Conservation (phyloP, 2,888 invertebrate species). For the Sphaerophoria taeniata region DNA sequence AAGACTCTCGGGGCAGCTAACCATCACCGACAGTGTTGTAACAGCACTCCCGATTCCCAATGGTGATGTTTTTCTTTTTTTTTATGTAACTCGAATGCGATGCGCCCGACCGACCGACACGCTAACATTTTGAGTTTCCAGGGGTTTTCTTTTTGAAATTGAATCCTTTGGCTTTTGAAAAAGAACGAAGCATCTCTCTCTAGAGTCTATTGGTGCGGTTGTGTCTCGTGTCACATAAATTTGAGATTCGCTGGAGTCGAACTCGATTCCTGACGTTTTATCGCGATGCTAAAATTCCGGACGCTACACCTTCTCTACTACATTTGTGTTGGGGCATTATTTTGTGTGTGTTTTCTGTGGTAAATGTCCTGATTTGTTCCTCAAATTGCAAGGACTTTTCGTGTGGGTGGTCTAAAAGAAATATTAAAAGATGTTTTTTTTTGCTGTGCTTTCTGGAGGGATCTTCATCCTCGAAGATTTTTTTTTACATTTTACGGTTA, state of each 20-base stretch:
- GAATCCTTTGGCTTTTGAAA: slow-evolving; percentile 40
- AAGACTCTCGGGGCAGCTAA: slow-evolving; percentile 17
- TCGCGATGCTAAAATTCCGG: slow-evolving; percentile 18
- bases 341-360: not conserved
- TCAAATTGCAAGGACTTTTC: slow-evolving; percentile 16
- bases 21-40: slow-evolving; percentile 22
- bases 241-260: slow-evolving; percentile 37
- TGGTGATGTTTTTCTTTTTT: slow-evolving; percentile 36
- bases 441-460: not conserved
- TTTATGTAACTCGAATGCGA: slow-evolving; percentile 19
- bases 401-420: not conserved
- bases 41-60: slow-evolving; percentile 9
- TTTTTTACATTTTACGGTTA: slow-evolving; percentile 31
- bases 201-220: not conserved
- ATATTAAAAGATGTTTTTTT: not conserved
- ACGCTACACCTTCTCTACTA: slow-evolving; percentile 7
- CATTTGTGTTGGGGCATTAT: not conserved
- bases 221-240: slow-evolving; percentile 52
- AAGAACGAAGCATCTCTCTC: not conserved
- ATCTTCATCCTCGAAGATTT: no score
- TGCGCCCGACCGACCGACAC: not conserved
- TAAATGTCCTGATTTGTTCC: slow-evolving; percentile 21
- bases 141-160: slow-evolving; percentile 45
- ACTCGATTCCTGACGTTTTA: slow-evolving; percentile 45
- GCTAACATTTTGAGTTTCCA: slow-evolving; percentile 41